Evolutionary conservation across 2,888 invertebrate genomes (phyloP).

Genomic region (Deroplatys truncata): DNA sequence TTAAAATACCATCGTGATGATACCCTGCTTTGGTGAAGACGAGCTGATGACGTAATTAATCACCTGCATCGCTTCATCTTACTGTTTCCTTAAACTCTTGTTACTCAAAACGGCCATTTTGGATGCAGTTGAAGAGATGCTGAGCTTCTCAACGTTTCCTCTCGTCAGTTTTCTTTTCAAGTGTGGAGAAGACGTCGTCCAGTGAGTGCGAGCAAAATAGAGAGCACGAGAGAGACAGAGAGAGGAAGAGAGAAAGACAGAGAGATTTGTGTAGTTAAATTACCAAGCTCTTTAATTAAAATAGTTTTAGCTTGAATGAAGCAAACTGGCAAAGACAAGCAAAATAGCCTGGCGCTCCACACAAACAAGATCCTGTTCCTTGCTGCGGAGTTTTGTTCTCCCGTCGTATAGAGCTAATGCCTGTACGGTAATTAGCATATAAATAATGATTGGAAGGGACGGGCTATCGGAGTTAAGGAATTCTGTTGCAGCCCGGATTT

Average conservation of each 20-base stretch:
- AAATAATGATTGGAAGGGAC: constrained; percentile 7
- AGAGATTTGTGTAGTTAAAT: constrained; percentile 42
- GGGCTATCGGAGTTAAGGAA: constrained; percentile 6
- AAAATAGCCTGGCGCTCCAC: constrained; percentile 28
- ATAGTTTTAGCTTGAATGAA: constrained; percentile 45
- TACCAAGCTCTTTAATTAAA: constrained; percentile 49
- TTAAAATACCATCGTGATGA: no score
- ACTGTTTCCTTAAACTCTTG: neutral
- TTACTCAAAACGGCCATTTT: neutral
- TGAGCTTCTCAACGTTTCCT: constrained; percentile 3
- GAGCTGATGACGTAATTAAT: neutral
- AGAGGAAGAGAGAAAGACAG: neutral
- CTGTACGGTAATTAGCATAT: constrained; percentile 26
- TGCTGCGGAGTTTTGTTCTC: neutral
- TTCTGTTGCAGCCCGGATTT: constrained; percentile 9
- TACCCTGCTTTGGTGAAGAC: no score
- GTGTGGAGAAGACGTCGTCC: neutral
- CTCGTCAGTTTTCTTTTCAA: constrained; percentile 14
- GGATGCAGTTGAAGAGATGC: neutral
- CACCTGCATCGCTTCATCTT: neutral
- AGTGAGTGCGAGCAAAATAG: neutral
- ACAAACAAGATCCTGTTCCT: constrained; percentile 10
- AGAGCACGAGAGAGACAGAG: neutral
- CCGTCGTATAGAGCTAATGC: neutral
- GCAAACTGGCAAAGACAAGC: constrained; percentile 43